Percentiles rank a stretch among this genome's conserved stretches.
Evolutionary conservation across 2,888 invertebrate species (phyloP).

Genomic region (Acronicta aceris): DNA sequence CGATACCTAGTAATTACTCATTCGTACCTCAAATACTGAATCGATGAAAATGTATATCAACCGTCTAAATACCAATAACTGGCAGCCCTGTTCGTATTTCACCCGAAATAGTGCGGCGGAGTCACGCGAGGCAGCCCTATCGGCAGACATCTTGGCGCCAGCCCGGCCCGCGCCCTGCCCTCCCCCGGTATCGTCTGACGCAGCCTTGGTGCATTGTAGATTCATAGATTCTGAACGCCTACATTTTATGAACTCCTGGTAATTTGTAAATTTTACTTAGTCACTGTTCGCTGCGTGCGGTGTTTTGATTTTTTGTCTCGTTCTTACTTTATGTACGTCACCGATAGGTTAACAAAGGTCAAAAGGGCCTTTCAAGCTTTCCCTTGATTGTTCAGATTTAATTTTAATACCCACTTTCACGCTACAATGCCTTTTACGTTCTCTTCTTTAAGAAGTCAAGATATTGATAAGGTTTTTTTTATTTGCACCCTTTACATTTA

Average conservation of each 20-base stretch:
- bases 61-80: conserved; percentile 51
- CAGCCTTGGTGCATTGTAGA: conserved; percentile 66
- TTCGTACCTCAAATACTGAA: conserved; percentile 38
- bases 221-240: conserved; percentile 58
- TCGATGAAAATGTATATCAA: conserved; percentile 50
- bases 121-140: conserved; percentile 76
- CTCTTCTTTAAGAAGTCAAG: neutral
- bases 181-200: conserved; percentile 49
- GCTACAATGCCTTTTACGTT: neutral
- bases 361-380: neutral
- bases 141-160: conserved; percentile 78
- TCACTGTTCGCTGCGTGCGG: conserved; percentile 22
- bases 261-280: conserved; percentile 41
- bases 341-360: conserved; percentile 3
- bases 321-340: conserved; percentile 8
- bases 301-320: conserved; percentile 8
- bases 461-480: neutral
- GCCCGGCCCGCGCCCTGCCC: conserved; percentile 36
- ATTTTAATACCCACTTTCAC: neutral
- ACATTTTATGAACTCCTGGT: conserved; percentile 50
- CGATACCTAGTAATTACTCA: conserved; percentile 38
- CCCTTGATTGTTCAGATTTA: neutral
- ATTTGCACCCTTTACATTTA: too few species aligned
- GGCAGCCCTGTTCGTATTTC: conserved; percentile 61
- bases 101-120: conserved; percentile 61